A percentile compares a stretch with the other conserved stretches of the same genome.
Evolutionary conservation across 2,797 vertebrate genomes (phyloP).

Genomic region (Phrynocephalus guinanensis): DNA sequence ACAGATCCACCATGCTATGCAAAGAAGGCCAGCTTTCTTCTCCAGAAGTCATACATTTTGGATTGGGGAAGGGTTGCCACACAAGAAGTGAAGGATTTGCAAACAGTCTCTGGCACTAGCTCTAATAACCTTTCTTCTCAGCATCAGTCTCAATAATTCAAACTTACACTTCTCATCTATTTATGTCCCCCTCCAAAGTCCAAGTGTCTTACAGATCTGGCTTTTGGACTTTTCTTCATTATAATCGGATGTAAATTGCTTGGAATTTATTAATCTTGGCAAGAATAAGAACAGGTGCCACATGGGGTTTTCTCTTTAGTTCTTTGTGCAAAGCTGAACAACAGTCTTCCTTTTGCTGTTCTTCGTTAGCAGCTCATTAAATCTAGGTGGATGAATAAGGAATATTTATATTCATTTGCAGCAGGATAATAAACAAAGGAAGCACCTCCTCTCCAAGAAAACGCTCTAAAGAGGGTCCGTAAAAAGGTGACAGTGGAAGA

Average conservation of each 20-base stretch:
- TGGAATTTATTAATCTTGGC: constrained; percentile 48
- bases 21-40: background rate
- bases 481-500: background rate
- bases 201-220: constrained; percentile 34
- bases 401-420: background rate
- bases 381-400: constrained; percentile 36
- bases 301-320: constrained; percentile 39
- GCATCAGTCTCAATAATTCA: constrained; percentile 41
- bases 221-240: constrained; percentile 57
- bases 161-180: constrained; percentile 31
- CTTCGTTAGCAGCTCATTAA: constrained; percentile 44
- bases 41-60: background rate
- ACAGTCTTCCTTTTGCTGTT: constrained; percentile 35
- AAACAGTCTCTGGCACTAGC: constrained; percentile 21
- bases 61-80: background rate
- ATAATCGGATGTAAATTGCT: constrained; percentile 54
- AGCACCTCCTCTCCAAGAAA: background rate
- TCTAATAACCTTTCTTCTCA: constrained; percentile 28
- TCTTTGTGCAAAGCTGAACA: constrained; percentile 40
- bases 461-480: background rate
- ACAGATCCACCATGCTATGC: background rate
- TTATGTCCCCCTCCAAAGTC: constrained; percentile 26
- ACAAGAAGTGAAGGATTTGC: constrained; percentile 11
- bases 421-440: constrained; percentile 28
- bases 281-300: constrained; percentile 52